These are phyloP conservation scores for Rhorus exstirpatorius DNA, from an alignment of 2,888 invertebrate genomes.

Conservation along the genomic window DNA sequence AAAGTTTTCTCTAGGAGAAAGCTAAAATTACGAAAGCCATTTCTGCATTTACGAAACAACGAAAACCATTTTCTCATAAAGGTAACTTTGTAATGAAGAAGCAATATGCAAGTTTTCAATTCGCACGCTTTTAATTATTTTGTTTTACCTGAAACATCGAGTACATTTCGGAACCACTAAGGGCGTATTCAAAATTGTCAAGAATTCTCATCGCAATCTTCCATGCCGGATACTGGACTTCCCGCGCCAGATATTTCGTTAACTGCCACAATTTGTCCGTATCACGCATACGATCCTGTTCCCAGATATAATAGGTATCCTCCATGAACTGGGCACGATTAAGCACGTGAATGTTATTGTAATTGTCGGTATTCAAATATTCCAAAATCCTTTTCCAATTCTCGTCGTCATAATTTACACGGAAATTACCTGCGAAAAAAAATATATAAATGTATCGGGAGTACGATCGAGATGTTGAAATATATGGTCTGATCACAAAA, in stretches of 20 bases:
- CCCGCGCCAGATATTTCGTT: conserved; percentile 88
- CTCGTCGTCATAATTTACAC: conserved; percentile 88
- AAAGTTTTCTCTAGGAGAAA: too few species aligned
- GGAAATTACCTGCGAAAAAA: conserved; percentile 76
- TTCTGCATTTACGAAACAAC: too few species aligned
- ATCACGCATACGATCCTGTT: conserved; percentile 76
- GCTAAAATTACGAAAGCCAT: too few species aligned
- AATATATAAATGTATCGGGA: neutral
- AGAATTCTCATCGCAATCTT: conserved; percentile 68
- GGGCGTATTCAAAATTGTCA: neutral
- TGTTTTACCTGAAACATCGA: conserved; percentile 31
- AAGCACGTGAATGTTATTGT: conserved; percentile 87
- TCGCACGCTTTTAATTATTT: too few species aligned
- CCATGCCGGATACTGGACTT: conserved; percentile 91
- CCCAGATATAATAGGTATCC: conserved; percentile 90
- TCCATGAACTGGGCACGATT: conserved; percentile 93
- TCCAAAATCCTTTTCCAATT: conserved; percentile 89
- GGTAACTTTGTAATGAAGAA: too few species aligned
- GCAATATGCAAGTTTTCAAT: too few species aligned
- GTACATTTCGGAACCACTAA: conserved; percentile 10
- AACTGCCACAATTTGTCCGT: conserved; percentile 86
- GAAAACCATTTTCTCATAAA: too few species aligned
- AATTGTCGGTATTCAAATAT: conserved; percentile 86
- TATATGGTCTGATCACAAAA: neutral
- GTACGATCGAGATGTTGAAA: too few species aligned